Base-by-base conservation (phyloP, 2,888 invertebrate species). In the Plagodis pulveraria region DNA sequence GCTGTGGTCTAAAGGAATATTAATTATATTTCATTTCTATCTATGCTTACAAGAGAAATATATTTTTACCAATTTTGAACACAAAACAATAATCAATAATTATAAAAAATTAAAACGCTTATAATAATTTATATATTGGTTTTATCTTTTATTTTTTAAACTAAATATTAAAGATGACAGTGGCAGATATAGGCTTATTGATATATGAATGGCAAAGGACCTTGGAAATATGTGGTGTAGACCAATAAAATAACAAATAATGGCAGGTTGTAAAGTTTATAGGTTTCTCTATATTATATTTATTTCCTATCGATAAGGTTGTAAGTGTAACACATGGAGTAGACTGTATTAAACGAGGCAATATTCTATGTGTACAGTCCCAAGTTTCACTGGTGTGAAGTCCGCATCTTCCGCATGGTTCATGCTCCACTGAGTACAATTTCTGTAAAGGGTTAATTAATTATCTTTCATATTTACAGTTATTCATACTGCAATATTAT, bases 101-200 rank as follows among this genome's bases (percentile, higher is more conserved):
- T 40, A 49, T 40, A 32, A 34, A 52, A n/a, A 32, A 32, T 45
- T 52, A 45, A 52, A 52, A 52, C 9, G 43, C 43, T 43, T 38
- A 1, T 22, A 44, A 51, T 38, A 5, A 22, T 42, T 8, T 10
- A 40, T 10, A 2, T 6, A 40, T 22, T 22, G 22, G 22, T 10
- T 6, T 40, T 40, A 0, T 40, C 10, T 40, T 40, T 10, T 40
- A 41, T 41, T 41, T 41, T 22, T 4, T 22, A 2, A 22, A 22
- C 22, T 22, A 22, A 22, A 22, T 22, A 22, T 22, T 2, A 22
- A 22, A 22, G 22, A 22, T 22, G 22, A n/a, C n/a, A 22, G 22
- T 22, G 22, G 22, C 22, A 22, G 1, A 22, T 22, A 22, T 22
- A 2, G 22, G 22, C 22, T 22, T 22, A 22, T 22, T 22, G 22